Evolutionary conservation across 2,888 invertebrate genomes (phyloP), one percentile per base, ranked within the genome.

Genomic region (Trachelus troglodyta): DNA sequence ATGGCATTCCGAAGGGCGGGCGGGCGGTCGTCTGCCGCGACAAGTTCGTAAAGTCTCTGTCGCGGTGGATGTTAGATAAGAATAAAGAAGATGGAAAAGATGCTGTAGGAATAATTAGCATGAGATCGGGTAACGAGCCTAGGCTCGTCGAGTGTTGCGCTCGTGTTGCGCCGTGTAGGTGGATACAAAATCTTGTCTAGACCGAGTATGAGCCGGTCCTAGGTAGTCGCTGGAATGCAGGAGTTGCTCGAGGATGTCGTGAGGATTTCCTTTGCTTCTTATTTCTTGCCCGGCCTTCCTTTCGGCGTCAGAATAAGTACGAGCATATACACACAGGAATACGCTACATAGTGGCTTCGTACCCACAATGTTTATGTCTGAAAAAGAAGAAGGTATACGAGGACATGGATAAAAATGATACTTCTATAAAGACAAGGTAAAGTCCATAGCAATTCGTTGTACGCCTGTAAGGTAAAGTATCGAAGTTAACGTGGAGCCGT

Each of bases 111-210:
- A 71, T 71, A 71, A 71, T 71, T 71, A 71, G 71, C 71, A 71
- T 71, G 34, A 71, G 71, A 71, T 31, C 71, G 71, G 31, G 34
- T 71, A 71, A 71, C 71, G 71, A 71, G 71, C 71, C 30, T 34
- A 9, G 12, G 71, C 4, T 71, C 71, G 12, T 23, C 31, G 71
- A 71, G 71, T 9, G 71, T 3, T 9, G 23, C 9, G 71, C 71
- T 71, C 71, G 71, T 71, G 33, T 31, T 31, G 71, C 30, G 12
- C 56, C 56, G 56, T 31, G 71, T 71, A 34, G 71, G 71, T 31
- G 71, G 71, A 71, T 31, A 71, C 71, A 34, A 71, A 71, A 71
- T 71, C 71, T 71, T 34, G 71, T 71, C 71, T 71, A 71, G 71
- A 71, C 71, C 33, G 23, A 34, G 71, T 71, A 23, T 9, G 71